Percentiles rank a stretch among this genome's conserved stretches.
Conservation (phyloP, 30 jellyfish, hydroid and myxozoan species). For the Rhopilema esculentum region DNA sequence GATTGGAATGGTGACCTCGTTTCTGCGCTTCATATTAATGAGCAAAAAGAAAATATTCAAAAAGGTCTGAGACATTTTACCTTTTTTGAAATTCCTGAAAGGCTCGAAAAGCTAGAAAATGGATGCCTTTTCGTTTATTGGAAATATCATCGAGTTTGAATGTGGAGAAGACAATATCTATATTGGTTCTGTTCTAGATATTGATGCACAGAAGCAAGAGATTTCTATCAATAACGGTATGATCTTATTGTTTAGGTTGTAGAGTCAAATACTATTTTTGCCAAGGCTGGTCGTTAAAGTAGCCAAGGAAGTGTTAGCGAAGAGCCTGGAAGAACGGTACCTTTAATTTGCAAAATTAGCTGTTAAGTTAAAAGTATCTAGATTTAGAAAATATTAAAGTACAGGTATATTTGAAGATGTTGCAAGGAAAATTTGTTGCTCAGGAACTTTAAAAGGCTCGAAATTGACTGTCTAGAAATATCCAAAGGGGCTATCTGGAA, state of each 20-base stretch:
- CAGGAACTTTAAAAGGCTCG: too few relatives aligned
- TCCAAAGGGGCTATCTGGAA: too few relatives aligned
- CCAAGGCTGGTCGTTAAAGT: background rate
- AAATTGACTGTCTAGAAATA: too few relatives aligned
- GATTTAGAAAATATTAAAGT: too few relatives aligned
- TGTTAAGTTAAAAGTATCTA: too few relatives aligned
- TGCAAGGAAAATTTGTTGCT: too few relatives aligned
- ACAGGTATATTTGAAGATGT: too few relatives aligned
- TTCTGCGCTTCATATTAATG: too few relatives aligned
- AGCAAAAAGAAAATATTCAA: background rate
- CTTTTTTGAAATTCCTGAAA: background rate
- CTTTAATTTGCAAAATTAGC: too few relatives aligned
- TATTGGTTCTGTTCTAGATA: constrained; percentile 71
- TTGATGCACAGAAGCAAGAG: constrained; percentile 76
- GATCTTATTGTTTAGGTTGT: background rate
- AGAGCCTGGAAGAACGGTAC: too few relatives aligned
- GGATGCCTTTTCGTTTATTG: constrained; percentile 74
- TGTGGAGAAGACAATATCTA: constrained; percentile 69
- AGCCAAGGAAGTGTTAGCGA: background rate
- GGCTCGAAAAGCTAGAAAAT: constrained; percentile 7
- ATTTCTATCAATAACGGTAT: constrained; percentile 67
- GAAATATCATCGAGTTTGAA: constrained; percentile 66
- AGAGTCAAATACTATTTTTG: background rate
- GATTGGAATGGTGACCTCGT: too few relatives aligned
- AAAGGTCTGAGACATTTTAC: background rate